Evolutionary conservation across 2,113 vertebrate genomes (phyloP).

Genomic region (human (Homo sapiens)): DNA sequence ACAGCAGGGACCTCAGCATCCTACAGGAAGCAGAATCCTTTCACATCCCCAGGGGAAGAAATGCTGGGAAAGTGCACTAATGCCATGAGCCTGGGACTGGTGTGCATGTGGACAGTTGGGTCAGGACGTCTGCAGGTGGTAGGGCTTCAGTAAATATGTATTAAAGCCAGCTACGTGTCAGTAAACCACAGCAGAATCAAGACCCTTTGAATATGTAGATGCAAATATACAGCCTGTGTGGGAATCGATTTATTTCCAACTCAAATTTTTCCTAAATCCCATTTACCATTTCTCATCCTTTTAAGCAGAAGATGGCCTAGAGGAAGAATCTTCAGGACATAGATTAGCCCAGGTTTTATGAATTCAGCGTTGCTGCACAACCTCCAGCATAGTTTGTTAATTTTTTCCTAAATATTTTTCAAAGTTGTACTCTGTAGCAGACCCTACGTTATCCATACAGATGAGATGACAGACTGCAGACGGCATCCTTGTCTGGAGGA

Average conservation of each 20-base stretch:
- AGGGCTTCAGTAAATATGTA: accelerated
- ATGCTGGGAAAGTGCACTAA: neutral
- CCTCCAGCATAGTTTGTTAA: accelerated
- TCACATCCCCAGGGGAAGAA: neutral
- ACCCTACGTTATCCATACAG: neutral
- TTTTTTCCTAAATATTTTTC: neutral
- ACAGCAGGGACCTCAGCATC: accelerated
- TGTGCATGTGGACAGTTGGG: neutral
- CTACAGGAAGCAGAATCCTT: accelerated
- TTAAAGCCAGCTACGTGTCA: accelerated
- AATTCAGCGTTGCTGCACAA: accelerated
- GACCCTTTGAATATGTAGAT: accelerated
- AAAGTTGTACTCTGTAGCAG: neutral
- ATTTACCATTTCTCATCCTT: accelerated
- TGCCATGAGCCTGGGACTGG: accelerated
- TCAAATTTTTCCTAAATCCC: no score
- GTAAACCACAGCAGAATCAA: no score
- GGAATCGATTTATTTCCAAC: accelerated
- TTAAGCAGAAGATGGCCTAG: accelerated
- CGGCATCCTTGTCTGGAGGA: neutral
- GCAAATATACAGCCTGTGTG: accelerated
- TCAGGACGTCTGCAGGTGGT: neutral
- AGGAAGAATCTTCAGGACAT: no score
- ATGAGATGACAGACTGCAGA: no score
- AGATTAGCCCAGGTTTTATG: accelerated